Evolutionary conservation across 2,797 vertebrate genomes (phyloP).

Genomic region (Micropoecilia bifurca): DNA sequence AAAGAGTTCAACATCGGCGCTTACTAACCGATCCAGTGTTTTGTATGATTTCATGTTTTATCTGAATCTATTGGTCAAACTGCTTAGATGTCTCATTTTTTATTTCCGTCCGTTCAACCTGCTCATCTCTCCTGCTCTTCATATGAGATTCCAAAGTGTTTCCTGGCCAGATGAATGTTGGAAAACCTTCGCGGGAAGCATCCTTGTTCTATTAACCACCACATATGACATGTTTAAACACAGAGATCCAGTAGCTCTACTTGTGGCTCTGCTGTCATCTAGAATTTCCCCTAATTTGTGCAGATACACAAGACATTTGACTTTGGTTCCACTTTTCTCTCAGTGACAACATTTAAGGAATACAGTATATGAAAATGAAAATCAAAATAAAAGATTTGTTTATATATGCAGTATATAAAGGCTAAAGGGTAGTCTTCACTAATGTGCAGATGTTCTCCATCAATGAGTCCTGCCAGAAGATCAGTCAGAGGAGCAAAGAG

Average conservation of each 20-base stretch:
- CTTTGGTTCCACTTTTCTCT: neutral
- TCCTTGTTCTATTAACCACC: neutral
- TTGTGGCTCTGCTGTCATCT: neutral
- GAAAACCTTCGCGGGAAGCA: neutral
- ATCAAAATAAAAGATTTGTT: neutral
- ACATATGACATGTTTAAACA: neutral
- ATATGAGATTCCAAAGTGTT: neutral
- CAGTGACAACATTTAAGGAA: neutral
- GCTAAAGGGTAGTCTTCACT: constrained; percentile 25
- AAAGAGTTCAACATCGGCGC: neutral
- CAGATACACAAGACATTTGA: neutral
- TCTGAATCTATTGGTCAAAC: neutral
- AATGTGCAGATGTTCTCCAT: constrained; percentile 41
- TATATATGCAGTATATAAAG: neutral
- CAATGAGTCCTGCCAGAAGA: constrained; percentile 39
- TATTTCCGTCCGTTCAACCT: neutral
- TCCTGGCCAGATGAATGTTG: neutral
- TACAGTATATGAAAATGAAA: neutral
- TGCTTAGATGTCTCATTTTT: neutral
- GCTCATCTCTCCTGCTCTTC: neutral
- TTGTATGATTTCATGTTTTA: neutral
- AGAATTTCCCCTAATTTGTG: neutral
- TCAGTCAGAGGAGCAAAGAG: constrained; percentile 39
- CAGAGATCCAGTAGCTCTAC: neutral
- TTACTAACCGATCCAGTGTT: neutral